Evolutionary conservation across 2,888 invertebrate species (phyloP), one percentile per base, ranked within the genome.

Genomic region (Ditylenchus weischeri): DNA sequence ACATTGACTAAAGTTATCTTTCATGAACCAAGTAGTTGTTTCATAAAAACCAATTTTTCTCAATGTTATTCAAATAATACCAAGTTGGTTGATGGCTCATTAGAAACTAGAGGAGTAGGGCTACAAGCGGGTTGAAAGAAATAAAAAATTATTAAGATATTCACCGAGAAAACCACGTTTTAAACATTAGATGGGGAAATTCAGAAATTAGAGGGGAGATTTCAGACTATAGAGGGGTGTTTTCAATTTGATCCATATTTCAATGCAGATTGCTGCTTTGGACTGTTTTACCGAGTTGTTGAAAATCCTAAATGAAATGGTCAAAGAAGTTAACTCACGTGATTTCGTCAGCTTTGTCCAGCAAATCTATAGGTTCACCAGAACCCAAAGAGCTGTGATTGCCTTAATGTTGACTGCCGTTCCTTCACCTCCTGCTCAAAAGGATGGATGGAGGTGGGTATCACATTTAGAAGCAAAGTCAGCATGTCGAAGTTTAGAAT

Each of bases 331-430:
- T 35, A 74, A 78, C 67, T 70, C 69, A 50, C 50, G 62, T 19
- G 77, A 79, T 88, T 76, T 91, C 90, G 82, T 89, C 90, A 71
- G 88, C 3, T 80, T 80, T 70, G 72, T 82, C 10, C 78, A 79
- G 62, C 70, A 76, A 3, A 76, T 78, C 65, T 69, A 79, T 59
- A 69, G 66, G 4, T 67, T 74, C 13, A 74, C 78, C 79, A 91
- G 91, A 84, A 86, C 92, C 60, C 91, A 92, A 84, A 91, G 91
- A 83, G 89, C 90, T 35, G 87, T 90, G 59, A 86, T 92, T 61
- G 57, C 69, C 11, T 57, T 68, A 48, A 68, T 68, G 69, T 19
- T 68, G 29, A 61, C 69, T 29, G 65, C 69, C 13, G 64, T 68
- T 19, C 69, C 69, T n/a, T 57, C 69, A 51, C 69, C 69, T 15